Percentiles rank a stretch among this genome's conserved stretches.
phyloP scores from a whole-genome alignment of 2,888 invertebrate species.

The Myopa tessellatipennis region DNA sequence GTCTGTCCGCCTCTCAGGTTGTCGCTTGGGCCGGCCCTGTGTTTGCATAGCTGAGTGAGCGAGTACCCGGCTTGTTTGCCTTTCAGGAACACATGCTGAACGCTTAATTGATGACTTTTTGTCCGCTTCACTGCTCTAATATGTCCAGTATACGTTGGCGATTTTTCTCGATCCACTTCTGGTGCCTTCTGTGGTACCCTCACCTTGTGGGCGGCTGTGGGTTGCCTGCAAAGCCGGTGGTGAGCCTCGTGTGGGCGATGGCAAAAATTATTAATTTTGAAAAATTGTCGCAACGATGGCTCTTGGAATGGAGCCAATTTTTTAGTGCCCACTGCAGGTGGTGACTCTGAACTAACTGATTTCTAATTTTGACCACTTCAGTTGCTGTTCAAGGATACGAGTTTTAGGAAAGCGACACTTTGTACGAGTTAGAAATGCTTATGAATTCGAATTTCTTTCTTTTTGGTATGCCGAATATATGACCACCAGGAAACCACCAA shows the following conservation, averaged over 20 bases:
- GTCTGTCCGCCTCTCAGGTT: not conserved
- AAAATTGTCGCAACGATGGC: constrained; percentile 16
- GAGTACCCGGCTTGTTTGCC: constrained; percentile 28
- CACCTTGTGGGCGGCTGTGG: not conserved
- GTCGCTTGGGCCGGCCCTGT: not conserved
- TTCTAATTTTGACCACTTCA: not conserved
- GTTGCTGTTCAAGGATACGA: not conserved
- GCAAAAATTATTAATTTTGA: constrained; percentile 28
- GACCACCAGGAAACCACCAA: no score
- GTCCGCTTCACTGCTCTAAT: constrained; percentile 22
- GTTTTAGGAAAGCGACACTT: no score
- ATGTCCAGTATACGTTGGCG: not conserved
- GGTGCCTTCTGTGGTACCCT: not conserved
- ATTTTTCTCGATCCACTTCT: not conserved
- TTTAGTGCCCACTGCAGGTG: constrained; percentile 18
- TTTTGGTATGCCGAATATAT: no score
- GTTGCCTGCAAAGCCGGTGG: not conserved
- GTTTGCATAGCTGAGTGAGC: constrained; percentile 13
- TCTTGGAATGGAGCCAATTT: constrained; percentile 11
- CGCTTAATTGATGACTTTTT: constrained; percentile 35
- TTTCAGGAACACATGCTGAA: constrained; percentile 45
- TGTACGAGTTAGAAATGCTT: no score
- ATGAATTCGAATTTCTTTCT: no score
- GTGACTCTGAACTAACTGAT: constrained; percentile 1
- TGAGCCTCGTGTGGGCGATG: not conserved